Evolutionary conservation across 1,140 invertebrate genomes (phyloP).

Genomic region (Dreissena polymorpha): DNA sequence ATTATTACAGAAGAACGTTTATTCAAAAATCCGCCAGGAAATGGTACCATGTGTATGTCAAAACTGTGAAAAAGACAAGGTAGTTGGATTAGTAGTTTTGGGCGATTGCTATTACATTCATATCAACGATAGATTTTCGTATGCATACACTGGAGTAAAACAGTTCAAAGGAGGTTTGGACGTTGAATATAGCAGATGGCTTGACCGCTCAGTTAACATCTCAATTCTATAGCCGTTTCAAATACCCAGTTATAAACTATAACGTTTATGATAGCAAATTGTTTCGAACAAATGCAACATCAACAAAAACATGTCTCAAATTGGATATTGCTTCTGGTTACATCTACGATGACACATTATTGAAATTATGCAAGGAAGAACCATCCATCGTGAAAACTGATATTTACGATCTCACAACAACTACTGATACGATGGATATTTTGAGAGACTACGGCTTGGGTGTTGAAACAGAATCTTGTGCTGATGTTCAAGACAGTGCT

Average conservation of each 20-base stretch:
- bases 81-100: too few species aligned
- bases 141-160: too few species aligned
- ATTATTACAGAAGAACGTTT: too few species aligned
- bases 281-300: not conserved
- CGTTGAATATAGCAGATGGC: not conserved
- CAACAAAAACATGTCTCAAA: not conserved
- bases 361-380: not conserved
- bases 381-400: constrained; percentile 5
- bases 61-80: too few species aligned
- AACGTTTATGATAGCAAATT: not conserved
- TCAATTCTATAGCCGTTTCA: constrained; percentile 1
- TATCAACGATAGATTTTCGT: too few species aligned
- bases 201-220: constrained; percentile 4
- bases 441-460: not conserved
- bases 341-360: not conserved
- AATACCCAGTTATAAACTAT: not conserved
- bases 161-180: not conserved
- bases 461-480: not conserved
- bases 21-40: too few species aligned
- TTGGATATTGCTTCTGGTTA: not conserved
- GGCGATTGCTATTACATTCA: too few species aligned
- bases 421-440: not conserved
- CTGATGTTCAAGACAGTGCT: not conserved
- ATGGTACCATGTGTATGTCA: too few species aligned
- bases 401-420: not conserved